Percentiles rank a stretch among this genome's conserved stretches.
These are phyloP conservation scores for Drosophila biarmipes DNA, from an alignment of 1,140 invertebrate species.

Conservation along the genomic window DNA sequence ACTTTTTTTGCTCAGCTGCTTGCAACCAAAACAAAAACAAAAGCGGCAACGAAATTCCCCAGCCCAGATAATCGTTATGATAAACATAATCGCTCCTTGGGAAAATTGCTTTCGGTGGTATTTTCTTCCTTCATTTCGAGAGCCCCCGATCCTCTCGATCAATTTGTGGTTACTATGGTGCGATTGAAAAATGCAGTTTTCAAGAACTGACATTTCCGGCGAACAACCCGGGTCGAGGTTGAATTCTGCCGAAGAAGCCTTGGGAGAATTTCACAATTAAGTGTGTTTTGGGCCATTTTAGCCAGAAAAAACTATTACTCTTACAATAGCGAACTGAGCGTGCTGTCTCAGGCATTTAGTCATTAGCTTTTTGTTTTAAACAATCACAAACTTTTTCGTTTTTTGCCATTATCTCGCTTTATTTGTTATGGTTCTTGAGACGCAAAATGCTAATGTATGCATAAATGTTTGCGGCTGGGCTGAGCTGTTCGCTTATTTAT, in stretches of 20 bases:
- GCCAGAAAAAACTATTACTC: constrained; percentile 13
- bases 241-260: constrained; percentile 23
- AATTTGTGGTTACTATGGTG: constrained; percentile 38
- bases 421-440: constrained; percentile 39
- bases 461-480: constrained; percentile 45
- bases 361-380: constrained; percentile 59
- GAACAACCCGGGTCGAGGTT: constrained; percentile 37
- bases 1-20: constrained; percentile 37
- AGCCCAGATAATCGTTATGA: constrained; percentile 67
- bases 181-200: constrained; percentile 42
- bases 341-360: constrained; percentile 25
- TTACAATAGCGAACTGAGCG: constrained; percentile 20
- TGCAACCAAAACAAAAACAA: constrained; percentile 58
- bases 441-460: constrained; percentile 69
- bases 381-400: constrained; percentile 60
- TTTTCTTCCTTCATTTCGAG: constrained; percentile 24
- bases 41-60: constrained; percentile 10
- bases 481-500: constrained; percentile 62
- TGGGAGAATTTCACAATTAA: constrained; percentile 8
- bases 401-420: constrained; percentile 36
- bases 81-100: constrained; percentile 67
- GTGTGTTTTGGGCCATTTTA: constrained; percentile 1
- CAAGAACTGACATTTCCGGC: constrained; percentile 44
- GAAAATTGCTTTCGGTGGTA: constrained; percentile 39
- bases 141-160: neutral